Percentiles rank a stretch among this genome's conserved stretches.
Evolutionary conservation across 2,113 vertebrate genomes (phyloP).

Genomic region (Falco punctatus): DNA sequence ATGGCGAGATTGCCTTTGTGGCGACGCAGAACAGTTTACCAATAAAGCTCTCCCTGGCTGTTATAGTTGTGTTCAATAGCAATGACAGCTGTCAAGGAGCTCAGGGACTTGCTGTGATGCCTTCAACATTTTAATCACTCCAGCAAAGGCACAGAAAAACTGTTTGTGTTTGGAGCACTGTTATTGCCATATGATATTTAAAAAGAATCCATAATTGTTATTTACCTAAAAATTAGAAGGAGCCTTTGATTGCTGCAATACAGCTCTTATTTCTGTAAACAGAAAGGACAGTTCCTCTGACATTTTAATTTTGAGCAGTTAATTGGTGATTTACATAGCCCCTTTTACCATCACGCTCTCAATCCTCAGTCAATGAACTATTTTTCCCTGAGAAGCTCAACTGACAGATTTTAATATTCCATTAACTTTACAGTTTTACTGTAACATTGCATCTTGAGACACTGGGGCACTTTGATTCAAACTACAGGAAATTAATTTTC

Average conservation of each 20-base stretch:
- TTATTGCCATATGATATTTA: background rate
- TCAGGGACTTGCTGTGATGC: constrained; percentile 65
- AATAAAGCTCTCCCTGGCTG: constrained; percentile 73
- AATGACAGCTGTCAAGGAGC: constrained; percentile 80
- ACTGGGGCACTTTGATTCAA: constrained; percentile 69
- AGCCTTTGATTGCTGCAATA: background rate
- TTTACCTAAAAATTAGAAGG: constrained; percentile 55
- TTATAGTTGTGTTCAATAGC: constrained; percentile 71
- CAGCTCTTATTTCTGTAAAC: constrained; percentile 10
- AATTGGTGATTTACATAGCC: constrained; percentile 58
- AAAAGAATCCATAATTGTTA: constrained; percentile 40
- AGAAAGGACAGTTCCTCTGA: constrained; percentile 13
- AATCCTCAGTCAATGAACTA: constrained; percentile 55
- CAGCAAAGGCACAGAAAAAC: constrained; percentile 56
- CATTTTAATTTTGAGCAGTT: constrained; percentile 36
- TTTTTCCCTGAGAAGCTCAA: constrained; percentile 68
- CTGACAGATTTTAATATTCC: constrained; percentile 77
- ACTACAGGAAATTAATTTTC: constrained; percentile 78
- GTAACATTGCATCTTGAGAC: constrained; percentile 56
- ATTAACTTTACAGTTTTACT: constrained; percentile 75
- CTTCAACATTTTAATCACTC: constrained; percentile 78
- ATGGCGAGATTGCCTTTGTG: constrained; percentile 38
- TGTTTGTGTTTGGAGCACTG: constrained; percentile 31
- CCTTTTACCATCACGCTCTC: constrained; percentile 35
- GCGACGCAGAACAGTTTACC: constrained; percentile 62